Percentiles rank a stretch among this genome's conserved stretches.
Evolutionary conservation across 1,140 invertebrate genomes (phyloP).

Genomic region (Tenebrio molitor): DNA sequence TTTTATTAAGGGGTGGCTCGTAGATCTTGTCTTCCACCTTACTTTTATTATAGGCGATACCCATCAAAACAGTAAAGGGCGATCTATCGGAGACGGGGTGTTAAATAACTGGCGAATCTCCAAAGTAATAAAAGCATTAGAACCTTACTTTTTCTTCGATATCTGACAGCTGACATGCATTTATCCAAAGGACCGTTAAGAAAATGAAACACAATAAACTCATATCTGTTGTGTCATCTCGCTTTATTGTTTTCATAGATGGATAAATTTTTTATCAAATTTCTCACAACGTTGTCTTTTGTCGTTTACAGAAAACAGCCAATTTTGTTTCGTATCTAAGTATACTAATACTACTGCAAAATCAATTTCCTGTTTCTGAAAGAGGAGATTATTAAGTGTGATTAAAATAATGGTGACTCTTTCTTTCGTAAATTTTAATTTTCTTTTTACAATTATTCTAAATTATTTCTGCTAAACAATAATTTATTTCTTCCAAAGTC

Average conservation of each 20-base stretch:
- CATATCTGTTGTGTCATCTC: slow-evolving; percentile 35
- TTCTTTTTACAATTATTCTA: too few relatives aligned
- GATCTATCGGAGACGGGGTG: slow-evolving; percentile 14
- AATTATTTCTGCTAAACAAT: too few relatives aligned
- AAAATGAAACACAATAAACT: slow-evolving; percentile 39
- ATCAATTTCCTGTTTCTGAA: slow-evolving; percentile 27
- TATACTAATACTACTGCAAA: not conserved
- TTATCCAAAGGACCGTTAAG: slow-evolving; percentile 33
- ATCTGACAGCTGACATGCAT: slow-evolving; percentile 35
- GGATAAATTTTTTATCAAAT: slow-evolving; percentile 37
- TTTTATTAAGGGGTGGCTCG: too few relatives aligned
- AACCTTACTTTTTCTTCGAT: slow-evolving; percentile 21
- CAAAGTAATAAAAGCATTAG: slow-evolving; percentile 28
- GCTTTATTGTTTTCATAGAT: slow-evolving; percentile 37
- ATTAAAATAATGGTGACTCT: slow-evolving; percentile 32
- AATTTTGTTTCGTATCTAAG: not conserved
- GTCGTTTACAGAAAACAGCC: slow-evolving; percentile 15
- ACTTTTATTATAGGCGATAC: slow-evolving; percentile 10
- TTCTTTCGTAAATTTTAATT: not conserved
- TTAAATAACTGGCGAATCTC: slow-evolving; percentile 30
- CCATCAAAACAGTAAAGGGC: slow-evolving; percentile 6
- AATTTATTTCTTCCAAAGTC: too few relatives aligned
- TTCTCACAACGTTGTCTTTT: slow-evolving; percentile 10
- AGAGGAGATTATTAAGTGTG: slow-evolving; percentile 14
- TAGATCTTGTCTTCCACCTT: too few relatives aligned